Conservation (phyloP, 2,888 invertebrate species). For the Drosophila mercatorum region DNA sequence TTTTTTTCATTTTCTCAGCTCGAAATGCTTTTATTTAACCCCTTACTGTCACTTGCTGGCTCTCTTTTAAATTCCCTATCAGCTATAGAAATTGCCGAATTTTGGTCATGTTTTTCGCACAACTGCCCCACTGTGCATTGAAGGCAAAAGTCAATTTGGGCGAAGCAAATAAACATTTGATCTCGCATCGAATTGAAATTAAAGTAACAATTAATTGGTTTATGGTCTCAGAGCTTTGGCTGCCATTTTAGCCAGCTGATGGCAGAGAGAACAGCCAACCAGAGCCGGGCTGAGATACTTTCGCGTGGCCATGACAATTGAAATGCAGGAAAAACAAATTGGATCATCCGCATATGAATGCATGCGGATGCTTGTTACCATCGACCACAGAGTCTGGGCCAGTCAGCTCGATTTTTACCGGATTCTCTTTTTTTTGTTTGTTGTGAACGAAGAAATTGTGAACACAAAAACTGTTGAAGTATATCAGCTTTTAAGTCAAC, state of each 20-base stretch:
- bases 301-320: conserved; percentile 34
- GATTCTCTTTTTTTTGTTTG: background rate
- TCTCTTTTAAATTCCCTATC: background rate
- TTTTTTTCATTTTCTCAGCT: too few relatives aligned
- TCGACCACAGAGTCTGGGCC: conserved; percentile 13
- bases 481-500: conserved; percentile 32
- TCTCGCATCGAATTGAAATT: background rate
- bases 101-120: background rate
- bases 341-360: conserved; percentile 26
- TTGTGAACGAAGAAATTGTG: background rate
- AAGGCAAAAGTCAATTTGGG: background rate
- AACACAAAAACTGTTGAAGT: conserved; percentile 8
- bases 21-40: too few relatives aligned
- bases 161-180: conserved; percentile 2
- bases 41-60: background rate
- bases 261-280: background rate
- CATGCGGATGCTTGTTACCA: conserved; percentile 18
- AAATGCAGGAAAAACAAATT: conserved; percentile 39
- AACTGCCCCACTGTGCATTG: background rate
- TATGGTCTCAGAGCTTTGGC: conserved; percentile 4
- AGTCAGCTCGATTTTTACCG: conserved; percentile 1
- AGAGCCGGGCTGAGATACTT: conserved; percentile 2
- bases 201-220: conserved; percentile 5
- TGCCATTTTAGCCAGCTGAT: background rate
- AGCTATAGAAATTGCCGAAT: accelerated